phyloP scores from a whole-genome alignment of 2,888 invertebrate species.

The Xanthia icteritia region DNA sequence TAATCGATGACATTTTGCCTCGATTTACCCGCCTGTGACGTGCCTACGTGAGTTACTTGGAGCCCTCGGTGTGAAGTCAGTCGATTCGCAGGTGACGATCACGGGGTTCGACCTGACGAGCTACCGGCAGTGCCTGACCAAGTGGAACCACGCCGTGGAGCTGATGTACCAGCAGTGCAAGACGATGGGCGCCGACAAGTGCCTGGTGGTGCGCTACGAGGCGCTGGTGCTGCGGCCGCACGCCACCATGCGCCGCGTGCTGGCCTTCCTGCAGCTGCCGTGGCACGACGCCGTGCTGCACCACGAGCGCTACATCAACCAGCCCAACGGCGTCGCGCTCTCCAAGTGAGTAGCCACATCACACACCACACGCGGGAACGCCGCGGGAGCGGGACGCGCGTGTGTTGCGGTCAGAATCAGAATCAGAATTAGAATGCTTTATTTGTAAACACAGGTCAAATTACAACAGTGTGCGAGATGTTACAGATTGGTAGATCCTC shows the following conservation, averaged over 20 bases:
- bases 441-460: no score
- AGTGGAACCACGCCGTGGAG: slow-evolving; percentile 99
- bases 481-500: no score
- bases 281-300: slow-evolving; percentile 99
- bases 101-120: slow-evolving; percentile 98
- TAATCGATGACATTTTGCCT: no score
- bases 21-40: background rate
- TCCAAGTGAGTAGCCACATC: slow-evolving; percentile 93
- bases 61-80: background rate
- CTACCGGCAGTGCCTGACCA: slow-evolving; percentile 98
- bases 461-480: no score
- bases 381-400: no score
- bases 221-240: slow-evolving; percentile 98
- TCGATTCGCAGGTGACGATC: slow-evolving; percentile 90
- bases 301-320: slow-evolving; percentile 99
- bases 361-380: background rate
- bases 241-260: slow-evolving; percentile 96
- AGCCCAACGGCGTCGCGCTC: slow-evolving; percentile 97
- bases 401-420: no score
- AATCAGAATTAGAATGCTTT: no score
- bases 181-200: slow-evolving; percentile 93
- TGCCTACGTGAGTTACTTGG: background rate
- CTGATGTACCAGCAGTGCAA: slow-evolving; percentile 98
- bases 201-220: slow-evolving; percentile 98
- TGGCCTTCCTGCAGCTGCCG: slow-evolving; percentile 96